A percentile compares a stretch with the other conserved stretches of the same genome.
Evolutionary conservation across 2,888 invertebrate species (phyloP).

Genomic region (Stramonita haemastoma): DNA sequence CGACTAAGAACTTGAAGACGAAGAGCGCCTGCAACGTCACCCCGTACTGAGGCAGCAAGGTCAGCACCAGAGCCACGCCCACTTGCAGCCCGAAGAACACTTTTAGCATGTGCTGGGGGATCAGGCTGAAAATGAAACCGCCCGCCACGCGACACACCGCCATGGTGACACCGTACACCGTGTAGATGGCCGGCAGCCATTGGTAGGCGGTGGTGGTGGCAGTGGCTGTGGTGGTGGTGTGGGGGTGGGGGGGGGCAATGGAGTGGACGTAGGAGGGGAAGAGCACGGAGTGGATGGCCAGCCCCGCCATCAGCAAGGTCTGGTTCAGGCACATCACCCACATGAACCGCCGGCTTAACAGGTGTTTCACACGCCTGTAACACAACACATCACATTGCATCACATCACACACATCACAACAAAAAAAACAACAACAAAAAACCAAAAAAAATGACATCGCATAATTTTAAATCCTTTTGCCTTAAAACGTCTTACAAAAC

Average conservation of each 20-base stretch:
- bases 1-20: constrained; percentile 29
- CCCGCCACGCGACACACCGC: constrained; percentile 38
- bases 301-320: constrained; percentile 41
- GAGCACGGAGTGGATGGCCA: constrained; percentile 43
- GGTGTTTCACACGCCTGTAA: constrained; percentile 14
- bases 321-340: constrained; percentile 48
- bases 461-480: no score
- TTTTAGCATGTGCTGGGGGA: constrained; percentile 34
- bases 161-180: constrained; percentile 43
- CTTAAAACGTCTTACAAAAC: no score
- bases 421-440: no score
- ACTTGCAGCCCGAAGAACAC: constrained; percentile 17
- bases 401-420: no score
- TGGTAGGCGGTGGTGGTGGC: no score
- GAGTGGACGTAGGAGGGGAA: constrained; percentile 47
- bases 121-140: constrained; percentile 44
- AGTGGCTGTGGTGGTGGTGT: no score
- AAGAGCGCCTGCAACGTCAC: background rate
- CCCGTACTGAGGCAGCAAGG: constrained; percentile 23
- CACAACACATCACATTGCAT: no score
- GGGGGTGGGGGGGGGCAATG: constrained; percentile 42
- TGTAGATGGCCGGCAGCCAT: constrained; percentile 43
- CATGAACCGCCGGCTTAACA: constrained; percentile 34
- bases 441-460: no score
- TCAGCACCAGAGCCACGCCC: constrained; percentile 36